These are phyloP conservation scores for Cryptus viduatorius DNA, from an alignment of 2,888 invertebrate species.

Conservation along the genomic window DNA sequence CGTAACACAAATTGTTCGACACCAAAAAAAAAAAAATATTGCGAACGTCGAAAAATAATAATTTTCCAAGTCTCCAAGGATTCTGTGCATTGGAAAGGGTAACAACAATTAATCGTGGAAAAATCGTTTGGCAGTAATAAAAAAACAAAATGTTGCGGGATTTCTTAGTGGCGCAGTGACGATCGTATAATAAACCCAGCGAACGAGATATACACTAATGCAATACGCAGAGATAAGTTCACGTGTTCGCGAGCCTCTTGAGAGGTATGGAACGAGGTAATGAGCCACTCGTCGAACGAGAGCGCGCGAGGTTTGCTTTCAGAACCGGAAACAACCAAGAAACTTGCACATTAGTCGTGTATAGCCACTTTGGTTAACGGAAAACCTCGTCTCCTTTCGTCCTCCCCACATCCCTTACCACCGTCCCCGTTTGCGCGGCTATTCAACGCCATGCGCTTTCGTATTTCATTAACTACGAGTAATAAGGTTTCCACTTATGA, in stretches of 20 bases:
- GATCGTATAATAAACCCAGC: conserved; percentile 8
- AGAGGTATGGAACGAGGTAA: conserved; percentile 50
- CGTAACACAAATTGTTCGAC: neutral
- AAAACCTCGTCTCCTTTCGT: conserved; percentile 44
- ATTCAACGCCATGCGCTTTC: conserved; percentile 22
- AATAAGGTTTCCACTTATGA: conserved; percentile 37
- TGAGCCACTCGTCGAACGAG: conserved; percentile 57
- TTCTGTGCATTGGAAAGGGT: neutral
- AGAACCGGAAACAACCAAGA: conserved; percentile 60
- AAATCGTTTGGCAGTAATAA: neutral
- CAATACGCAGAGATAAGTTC: conserved; percentile 16
- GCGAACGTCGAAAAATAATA: neutral
- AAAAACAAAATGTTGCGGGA: conserved; percentile 1
- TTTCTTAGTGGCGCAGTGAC: neutral
- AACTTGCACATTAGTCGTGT: conserved; percentile 59
- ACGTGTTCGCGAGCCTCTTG: conserved; percentile 40
- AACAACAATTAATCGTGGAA: neutral
- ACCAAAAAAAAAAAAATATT: neutral
- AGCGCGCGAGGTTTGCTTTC: conserved; percentile 56
- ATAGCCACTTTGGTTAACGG: conserved; percentile 59
- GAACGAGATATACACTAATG: neutral
- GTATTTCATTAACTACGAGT: conserved; percentile 34
- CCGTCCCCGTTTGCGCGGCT: neutral
- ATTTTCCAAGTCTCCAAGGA: neutral
- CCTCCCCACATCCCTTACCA: conserved; percentile 4